Evolutionary conservation across 2,113 vertebrate species (phyloP).

Genomic region (Pontoporia blainvillei): DNA sequence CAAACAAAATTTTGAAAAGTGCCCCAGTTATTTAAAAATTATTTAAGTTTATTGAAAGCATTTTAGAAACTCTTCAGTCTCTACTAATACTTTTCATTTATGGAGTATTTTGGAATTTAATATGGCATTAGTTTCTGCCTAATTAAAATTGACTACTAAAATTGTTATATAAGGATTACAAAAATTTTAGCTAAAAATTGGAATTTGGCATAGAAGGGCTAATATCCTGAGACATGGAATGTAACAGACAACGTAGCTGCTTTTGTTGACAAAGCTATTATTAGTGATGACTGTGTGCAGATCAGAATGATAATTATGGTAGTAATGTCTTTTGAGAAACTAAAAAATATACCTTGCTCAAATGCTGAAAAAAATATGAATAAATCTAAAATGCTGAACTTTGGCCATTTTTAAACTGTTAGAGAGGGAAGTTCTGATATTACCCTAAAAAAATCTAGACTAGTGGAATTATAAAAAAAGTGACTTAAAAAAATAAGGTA

Average conservation of each 20-base stretch:
- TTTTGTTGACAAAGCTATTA: not conserved
- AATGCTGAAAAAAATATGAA: not conserved
- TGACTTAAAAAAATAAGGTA: not conserved
- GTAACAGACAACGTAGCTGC: not conserved
- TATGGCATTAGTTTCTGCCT: not conserved
- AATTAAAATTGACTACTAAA: not conserved
- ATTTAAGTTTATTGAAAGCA: not conserved
- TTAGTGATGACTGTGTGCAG: not conserved
- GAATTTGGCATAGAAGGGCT: not conserved
- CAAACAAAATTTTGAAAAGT: not conserved
- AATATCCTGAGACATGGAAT: not conserved
- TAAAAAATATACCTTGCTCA: not conserved
- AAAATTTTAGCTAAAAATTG: not conserved
- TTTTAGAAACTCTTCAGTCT: not conserved
- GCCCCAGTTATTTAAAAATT: not conserved
- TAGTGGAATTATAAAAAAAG: not conserved
- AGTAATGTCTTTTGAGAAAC: not conserved
- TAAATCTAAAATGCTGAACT: not conserved
- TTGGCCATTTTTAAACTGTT: not conserved
- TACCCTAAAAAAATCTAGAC: not conserved
- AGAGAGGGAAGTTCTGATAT: not conserved
- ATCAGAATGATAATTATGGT: not conserved
- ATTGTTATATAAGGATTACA: not conserved
- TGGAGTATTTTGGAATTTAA: not conserved
- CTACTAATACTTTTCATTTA: not conserved